Percentiles rank a stretch among this genome's conserved stretches.
Conservation (phyloP, 2,113 vertebrate species). For the Paratilapia polleni region DNA sequence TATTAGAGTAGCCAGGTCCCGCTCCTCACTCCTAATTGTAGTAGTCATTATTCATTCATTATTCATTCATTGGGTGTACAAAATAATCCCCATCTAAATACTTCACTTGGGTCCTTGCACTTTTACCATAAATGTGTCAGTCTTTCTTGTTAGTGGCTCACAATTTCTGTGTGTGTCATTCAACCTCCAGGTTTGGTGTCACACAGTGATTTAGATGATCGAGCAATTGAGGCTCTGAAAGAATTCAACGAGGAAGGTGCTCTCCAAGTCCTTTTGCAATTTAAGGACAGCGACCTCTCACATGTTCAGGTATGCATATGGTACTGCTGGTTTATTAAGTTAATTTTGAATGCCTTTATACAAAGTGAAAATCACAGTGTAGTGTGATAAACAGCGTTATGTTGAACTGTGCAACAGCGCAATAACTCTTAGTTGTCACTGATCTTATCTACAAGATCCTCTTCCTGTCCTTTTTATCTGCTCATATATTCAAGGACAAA, state of each 20-base stretch:
- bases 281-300: slow-evolving; percentile 99
- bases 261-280: slow-evolving; percentile 97
- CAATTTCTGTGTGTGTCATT: slow-evolving; percentile 30
- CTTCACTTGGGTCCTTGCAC: not conserved
- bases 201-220: slow-evolving; percentile 99
- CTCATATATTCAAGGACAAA: not conserved
- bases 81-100: not conserved
- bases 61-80: not conserved
- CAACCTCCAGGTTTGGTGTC: slow-evolving; percentile 91
- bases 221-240: slow-evolving; percentile 98
- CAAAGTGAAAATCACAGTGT: not conserved
- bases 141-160: not conserved
- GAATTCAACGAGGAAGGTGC: slow-evolving; percentile 99
- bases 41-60: not conserved
- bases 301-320: slow-evolving; percentile 91
- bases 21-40: not conserved
- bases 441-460: not conserved
- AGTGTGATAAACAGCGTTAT: not conserved
- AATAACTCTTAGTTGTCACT: not conserved
- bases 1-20: slow-evolving; percentile 11
- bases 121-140: not conserved
- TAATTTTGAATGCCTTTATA: not conserved
- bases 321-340: not conserved
- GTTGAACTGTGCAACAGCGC: not conserved
- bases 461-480: not conserved